Evolutionary conservation across 1,140 invertebrate species (phyloP), one percentile per base, ranked within the genome.

Genomic region (Delia radicum): DNA sequence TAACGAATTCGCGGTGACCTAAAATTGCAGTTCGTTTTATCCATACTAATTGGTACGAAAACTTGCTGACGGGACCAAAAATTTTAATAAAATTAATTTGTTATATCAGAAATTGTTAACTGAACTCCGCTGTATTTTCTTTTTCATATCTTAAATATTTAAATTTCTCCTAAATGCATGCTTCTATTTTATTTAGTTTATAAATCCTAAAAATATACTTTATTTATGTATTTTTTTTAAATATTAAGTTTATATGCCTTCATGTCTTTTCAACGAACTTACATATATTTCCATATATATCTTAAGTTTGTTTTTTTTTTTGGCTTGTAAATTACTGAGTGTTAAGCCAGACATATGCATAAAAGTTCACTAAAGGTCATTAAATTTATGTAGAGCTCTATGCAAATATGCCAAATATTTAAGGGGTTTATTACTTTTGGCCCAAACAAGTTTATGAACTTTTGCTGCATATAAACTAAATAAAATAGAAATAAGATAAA

Each of bases 351-450:
- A 69, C 65, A 69, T 69, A 69, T 69, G 65, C 65, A 69, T 37
- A 69, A 69, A 69, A 69, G 65, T 69, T 69, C 65, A 69, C 65
- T 69, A 69, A 69, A 69, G 65, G 65, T 69, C 65, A 69, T 33
- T 69, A 69, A 33, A 69, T 69, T 69, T 69, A 69, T 69, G 29
- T 33, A 33, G 65, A 37, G 65, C 65, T 69, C 29, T 69, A 69
- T 69, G 65, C 65, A 69, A 69, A 69, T 69, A 69, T 69, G 65
- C 65, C 65, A 69, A 69, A 69, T 69, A 69, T 69, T 69, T 69
- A 69, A 69, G 65, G 65, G 65, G 65, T 69, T 69, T 69, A 69
- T 69, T 69, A 69, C 29, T 69, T 69, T 69, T 69, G 65, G 65
- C 65, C 65, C 29, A 24, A 69, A 42, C 3, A 33, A 69, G 10